A percentile compares a stretch with the other conserved stretches of the same genome.
These are phyloP conservation scores for Drosophila mimetica DNA, from an alignment of 2,888 invertebrate species.

Conservation along the genomic window DNA sequence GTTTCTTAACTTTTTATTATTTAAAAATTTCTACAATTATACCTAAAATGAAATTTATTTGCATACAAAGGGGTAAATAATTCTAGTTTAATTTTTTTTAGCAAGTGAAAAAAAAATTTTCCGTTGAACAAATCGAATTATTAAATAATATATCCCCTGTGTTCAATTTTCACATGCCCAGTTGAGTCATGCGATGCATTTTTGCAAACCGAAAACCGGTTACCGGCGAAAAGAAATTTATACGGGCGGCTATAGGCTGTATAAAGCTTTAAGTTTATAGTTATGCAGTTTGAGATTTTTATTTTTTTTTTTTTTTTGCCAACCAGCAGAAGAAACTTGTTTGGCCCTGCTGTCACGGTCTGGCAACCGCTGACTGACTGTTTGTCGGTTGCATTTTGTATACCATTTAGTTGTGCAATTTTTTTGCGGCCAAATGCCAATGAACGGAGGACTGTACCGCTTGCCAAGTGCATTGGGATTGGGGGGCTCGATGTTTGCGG, in stretches of 20 bases:
- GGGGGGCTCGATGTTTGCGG: slow-evolving; percentile 8
- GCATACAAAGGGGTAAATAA: too few species aligned
- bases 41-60: too few species aligned
- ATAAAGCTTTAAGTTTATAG: slow-evolving; percentile 36
- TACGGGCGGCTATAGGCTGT: slow-evolving; percentile 17
- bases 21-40: too few species aligned
- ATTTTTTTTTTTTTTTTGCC: slow-evolving; percentile 22
- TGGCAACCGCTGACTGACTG: slow-evolving; percentile 21
- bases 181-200: slow-evolving; percentile 58
- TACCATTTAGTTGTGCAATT: slow-evolving; percentile 43
- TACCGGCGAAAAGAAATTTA: slow-evolving; percentile 63
- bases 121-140: not conserved
- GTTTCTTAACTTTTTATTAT: too few species aligned
- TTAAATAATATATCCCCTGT: slow-evolving; percentile 8
- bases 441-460: slow-evolving; percentile 47
- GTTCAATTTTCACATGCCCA: slow-evolving; percentile 18
- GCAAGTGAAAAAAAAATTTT: not conserved
- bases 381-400: slow-evolving; percentile 10
- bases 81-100: not conserved
- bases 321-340: slow-evolving; percentile 38
- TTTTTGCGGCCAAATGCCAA: slow-evolving; percentile 56
- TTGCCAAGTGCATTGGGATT: slow-evolving; percentile 38
- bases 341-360: slow-evolving; percentile 40
- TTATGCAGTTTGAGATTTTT: slow-evolving; percentile 42
- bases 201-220: slow-evolving; percentile 67